Evolutionary conservation across 2,797 vertebrate genomes (phyloP).

Genomic region (Syngnathus rostellatus): DNA sequence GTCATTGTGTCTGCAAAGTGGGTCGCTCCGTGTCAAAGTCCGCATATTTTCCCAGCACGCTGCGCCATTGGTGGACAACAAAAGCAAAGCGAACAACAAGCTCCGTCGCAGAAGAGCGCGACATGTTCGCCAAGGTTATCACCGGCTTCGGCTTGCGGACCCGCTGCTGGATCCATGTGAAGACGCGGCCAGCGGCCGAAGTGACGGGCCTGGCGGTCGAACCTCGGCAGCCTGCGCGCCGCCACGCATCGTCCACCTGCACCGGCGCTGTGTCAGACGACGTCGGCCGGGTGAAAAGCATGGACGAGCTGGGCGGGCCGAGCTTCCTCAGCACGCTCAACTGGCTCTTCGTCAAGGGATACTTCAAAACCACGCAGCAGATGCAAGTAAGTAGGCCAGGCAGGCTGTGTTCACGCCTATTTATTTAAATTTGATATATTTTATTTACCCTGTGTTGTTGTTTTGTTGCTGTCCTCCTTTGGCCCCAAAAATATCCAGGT

Average conservation of each 20-base stretch:
- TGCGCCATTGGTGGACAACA: not conserved
- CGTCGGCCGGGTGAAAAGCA: slow-evolving; percentile 38
- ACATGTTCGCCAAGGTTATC: not conserved
- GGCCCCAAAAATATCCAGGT: too few species aligned
- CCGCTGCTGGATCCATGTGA: not conserved
- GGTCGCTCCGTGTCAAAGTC: slow-evolving; percentile 4
- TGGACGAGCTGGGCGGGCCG: slow-evolving; percentile 62
- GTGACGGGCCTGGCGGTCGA: not conserved
- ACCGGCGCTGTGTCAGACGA: slow-evolving; percentile 1
- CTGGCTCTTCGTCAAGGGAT: slow-evolving; percentile 70
- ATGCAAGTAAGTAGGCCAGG: slow-evolving; percentile 57
- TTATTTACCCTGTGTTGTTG: not conserved
- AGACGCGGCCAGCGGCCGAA: not conserved
- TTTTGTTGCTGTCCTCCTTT: not conserved
- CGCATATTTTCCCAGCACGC: not conserved
- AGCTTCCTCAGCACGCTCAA: slow-evolving; percentile 53
- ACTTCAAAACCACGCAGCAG: slow-evolving; percentile 58
- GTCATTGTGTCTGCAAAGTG: not conserved
- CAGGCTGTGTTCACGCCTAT: not conserved
- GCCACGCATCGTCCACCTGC: not conserved
- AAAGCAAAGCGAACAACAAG: not conserved
- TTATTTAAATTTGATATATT: not conserved
- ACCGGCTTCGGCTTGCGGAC: not conserved
- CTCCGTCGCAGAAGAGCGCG: not conserved
- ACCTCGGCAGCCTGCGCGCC: too few species aligned